Evolutionary conservation across 2,797 vertebrate species (phyloP).

Genomic region (Mus caroli): DNA sequence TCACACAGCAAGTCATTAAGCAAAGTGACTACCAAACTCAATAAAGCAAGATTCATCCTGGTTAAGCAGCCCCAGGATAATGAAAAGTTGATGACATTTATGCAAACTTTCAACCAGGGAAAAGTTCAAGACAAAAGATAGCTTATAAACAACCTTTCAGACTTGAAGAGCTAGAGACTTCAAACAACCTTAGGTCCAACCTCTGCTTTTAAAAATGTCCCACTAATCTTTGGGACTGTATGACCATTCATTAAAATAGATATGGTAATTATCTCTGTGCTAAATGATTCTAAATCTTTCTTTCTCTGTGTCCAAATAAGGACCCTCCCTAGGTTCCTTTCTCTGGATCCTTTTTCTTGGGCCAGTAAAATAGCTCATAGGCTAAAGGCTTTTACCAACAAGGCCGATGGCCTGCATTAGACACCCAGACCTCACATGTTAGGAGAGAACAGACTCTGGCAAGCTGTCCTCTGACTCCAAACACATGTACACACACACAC

Average conservation of each 20-base stretch:
- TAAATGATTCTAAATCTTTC: neutral
- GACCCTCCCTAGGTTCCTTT: neutral
- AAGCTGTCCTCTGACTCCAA: neutral
- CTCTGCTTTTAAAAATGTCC: neutral
- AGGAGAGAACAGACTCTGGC: neutral
- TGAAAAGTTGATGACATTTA: conserved; percentile 39
- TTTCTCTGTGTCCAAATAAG: conserved; percentile 31
- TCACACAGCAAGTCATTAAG: conserved; percentile 74
- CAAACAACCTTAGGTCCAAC: neutral
- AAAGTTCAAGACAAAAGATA: conserved; percentile 44
- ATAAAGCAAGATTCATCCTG: conserved; percentile 55
- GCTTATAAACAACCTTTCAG: neutral
- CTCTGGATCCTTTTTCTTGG: neutral
- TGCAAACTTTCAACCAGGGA: conserved; percentile 54
- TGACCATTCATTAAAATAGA: neutral
- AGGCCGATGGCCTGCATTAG: neutral
- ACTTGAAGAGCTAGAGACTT: neutral
- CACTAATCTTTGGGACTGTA: neutral
- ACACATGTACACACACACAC: neutral
- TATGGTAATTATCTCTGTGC: neutral
- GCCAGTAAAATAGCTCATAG: neutral
- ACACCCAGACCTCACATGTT: neutral
- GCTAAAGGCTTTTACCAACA: neutral
- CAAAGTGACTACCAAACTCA: conserved; percentile 62
- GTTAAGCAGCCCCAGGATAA: conserved; percentile 63